Evolutionary conservation across 2,888 invertebrate species (phyloP), one percentile per base, ranked within the genome.

Genomic region (Drosophila greeni): DNA sequence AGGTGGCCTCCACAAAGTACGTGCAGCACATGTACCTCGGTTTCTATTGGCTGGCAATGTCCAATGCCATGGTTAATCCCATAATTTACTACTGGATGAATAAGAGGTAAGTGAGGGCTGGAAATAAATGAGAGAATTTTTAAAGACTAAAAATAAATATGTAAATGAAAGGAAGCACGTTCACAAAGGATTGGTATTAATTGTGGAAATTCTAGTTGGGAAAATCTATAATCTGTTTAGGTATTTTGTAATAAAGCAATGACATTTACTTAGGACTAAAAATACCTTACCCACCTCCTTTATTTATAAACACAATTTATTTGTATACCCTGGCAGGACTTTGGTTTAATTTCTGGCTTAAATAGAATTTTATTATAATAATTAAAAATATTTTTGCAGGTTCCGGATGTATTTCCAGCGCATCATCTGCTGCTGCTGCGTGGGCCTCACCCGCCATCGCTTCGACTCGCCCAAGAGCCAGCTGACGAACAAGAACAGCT

Each of bases 71-170:
- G 95, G 95, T 96, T 60, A 97, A 97, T 89, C 96, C 96, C 0
- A 92, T 97, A 59, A 95, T 97, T 51, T 97, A 97, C 87, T 96
- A 96, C 86, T 95, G 95, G 94, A 96, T 97, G 96, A 97, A 96
- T 88, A 93, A 94, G 75, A 93, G 94, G 94, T 94, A 89, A 89
- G 91, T 9, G 6, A 1, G 23, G 36, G 9, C n/a, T 36, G 7
- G 3, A 7, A 34, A 34, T 7, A 3, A 34, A n/a, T 1, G 6
- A 16, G 9, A 16, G n/a, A 3, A 34, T 16, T 8, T 34, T 9
- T 8, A 36, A 9, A 9, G 36, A 14, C 7, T 34, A n/a, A 2
- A 34, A n/a, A n/a, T 16, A 9, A 16, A 16, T 36, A 9, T n/a
- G n/a, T n/a, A n/a, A 36, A 6, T 36, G 4, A 9, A 16, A 16